Evolutionary conservation across 2,113 vertebrate genomes (phyloP).

Genomic region (Mustela lutreola): DNA sequence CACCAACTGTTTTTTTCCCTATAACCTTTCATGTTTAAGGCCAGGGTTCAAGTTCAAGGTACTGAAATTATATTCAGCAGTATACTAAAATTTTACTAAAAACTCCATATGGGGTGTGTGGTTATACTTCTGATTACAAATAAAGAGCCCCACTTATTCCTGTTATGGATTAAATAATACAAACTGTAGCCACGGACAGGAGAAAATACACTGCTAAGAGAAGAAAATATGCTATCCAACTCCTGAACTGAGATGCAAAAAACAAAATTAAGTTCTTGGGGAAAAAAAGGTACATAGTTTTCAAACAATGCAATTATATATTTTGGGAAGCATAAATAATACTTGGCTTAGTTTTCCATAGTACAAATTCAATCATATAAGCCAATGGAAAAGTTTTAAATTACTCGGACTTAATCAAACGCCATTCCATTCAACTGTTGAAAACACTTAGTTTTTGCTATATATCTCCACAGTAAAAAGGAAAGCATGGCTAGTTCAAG

Average conservation of each 20-base stretch:
- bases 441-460: slow-evolving; percentile 33
- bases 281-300: neutral
- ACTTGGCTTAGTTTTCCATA: slow-evolving; percentile 25
- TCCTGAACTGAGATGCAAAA: neutral
- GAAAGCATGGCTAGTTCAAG: slow-evolving; percentile 30
- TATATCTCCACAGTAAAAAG: slow-evolving; percentile 33
- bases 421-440: neutral
- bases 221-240: neutral
- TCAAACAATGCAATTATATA: slow-evolving; percentile 4
- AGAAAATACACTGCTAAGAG: neutral
- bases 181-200: neutral
- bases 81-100: neutral
- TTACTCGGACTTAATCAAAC: slow-evolving; percentile 43
- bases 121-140: neutral
- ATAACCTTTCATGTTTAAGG: neutral
- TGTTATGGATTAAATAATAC: neutral
- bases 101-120: neutral
- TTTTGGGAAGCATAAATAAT: slow-evolving; percentile 18
- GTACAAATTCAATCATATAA: slow-evolving; percentile 42
- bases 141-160: neutral
- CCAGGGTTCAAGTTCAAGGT: slow-evolving; percentile 40
- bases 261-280: neutral
- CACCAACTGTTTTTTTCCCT: neutral
- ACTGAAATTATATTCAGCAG: neutral
- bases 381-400: slow-evolving; percentile 19